Percentiles rank a stretch among this genome's conserved stretches.
Evolutionary conservation across 2,888 invertebrate genomes (phyloP).

Genomic region (Cabera pusaria): DNA sequence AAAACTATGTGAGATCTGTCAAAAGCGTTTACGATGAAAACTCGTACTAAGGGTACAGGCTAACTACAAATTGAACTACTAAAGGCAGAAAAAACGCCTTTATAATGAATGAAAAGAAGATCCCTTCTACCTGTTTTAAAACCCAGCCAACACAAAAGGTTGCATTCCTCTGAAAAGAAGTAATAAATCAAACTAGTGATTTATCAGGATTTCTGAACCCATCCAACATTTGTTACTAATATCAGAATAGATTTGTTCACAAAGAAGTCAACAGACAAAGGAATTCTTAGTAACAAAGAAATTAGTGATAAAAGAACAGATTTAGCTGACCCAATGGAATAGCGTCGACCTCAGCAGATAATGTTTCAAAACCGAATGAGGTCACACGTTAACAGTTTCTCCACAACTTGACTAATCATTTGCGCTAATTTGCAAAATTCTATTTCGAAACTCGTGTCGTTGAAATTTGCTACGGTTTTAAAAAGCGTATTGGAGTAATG

Average conservation of each 20-base stretch:
- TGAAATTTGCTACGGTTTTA: constrained; percentile 8
- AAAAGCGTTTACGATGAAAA: too few species aligned
- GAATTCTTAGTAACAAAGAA: neutral
- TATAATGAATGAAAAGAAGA: constrained; percentile 12
- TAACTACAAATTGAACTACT: too few species aligned
- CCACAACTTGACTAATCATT: constrained; percentile 5
- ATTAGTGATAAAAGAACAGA: neutral
- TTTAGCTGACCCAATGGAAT: constrained; percentile 3
- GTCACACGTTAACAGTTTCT: constrained; percentile 10
- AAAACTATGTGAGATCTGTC: too few species aligned
- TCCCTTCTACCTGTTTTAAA: constrained; percentile 22
- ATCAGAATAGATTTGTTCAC: constrained; percentile 12
- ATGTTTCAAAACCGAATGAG: constrained; percentile 6
- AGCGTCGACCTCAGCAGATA: constrained; percentile 13
- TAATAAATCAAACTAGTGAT: constrained; percentile 20
- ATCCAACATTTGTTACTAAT: too few species aligned
- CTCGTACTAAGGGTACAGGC: too few species aligned
- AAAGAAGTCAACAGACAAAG: too few species aligned
- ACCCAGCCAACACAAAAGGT: constrained; percentile 14
- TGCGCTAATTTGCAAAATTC: constrained; percentile 9
- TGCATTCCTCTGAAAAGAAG: constrained; percentile 14
- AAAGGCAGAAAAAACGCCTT: too few species aligned
- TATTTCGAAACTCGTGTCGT: constrained; percentile 8
- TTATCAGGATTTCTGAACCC: constrained; percentile 21
- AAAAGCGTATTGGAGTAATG: too few species aligned